Percentiles rank a stretch among this genome's conserved stretches.
Conservation (phyloP, 92 coral and sea anemone species). For the Isaurus tuberculatus region DNA sequence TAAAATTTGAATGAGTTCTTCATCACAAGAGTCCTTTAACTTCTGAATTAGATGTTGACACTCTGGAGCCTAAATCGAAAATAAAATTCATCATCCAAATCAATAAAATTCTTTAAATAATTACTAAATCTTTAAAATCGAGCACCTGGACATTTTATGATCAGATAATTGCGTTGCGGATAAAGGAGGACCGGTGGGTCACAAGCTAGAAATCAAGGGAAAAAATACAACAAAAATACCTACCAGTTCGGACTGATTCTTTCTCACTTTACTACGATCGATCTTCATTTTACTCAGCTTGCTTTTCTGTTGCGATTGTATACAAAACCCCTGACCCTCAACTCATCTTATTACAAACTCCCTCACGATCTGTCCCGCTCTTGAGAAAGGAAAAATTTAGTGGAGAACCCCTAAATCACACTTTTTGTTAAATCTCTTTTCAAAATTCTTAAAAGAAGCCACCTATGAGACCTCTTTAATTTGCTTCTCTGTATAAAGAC, state of each 20-base stretch:
- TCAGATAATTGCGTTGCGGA: neutral
- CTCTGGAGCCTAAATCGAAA: slow-evolving; percentile 81
- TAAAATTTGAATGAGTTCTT: slow-evolving; percentile 77
- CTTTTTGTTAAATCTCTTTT: neutral
- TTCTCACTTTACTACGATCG: slow-evolving; percentile 96
- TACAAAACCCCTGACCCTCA: neutral
- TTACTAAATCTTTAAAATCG: neutral
- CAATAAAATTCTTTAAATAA: neutral
- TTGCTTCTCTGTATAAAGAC: slow-evolving; percentile 4
- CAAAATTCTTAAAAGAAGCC: neutral
- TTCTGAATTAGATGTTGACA: slow-evolving; percentile 90
- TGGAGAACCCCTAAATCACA: neutral
- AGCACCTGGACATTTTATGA: slow-evolving; percentile 29
- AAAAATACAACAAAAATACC: slow-evolving; percentile 27
- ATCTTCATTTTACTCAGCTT: slow-evolving; percentile 81
- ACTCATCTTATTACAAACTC: slow-evolving; percentile 8
- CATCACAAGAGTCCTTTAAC: slow-evolving; percentile 83
- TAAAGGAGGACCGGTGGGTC: neutral
- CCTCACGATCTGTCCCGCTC: neutral
- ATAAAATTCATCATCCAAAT: slow-evolving; percentile 16
- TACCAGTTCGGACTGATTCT: slow-evolving; percentile 97
- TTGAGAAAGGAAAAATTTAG: neutral
- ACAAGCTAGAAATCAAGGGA: neutral
- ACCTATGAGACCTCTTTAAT: neutral
- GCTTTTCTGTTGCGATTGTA: neutral